These are phyloP conservation scores for Ylistrum balloti DNA, from an alignment of 1,140 invertebrate species.

Conservation along the genomic window DNA sequence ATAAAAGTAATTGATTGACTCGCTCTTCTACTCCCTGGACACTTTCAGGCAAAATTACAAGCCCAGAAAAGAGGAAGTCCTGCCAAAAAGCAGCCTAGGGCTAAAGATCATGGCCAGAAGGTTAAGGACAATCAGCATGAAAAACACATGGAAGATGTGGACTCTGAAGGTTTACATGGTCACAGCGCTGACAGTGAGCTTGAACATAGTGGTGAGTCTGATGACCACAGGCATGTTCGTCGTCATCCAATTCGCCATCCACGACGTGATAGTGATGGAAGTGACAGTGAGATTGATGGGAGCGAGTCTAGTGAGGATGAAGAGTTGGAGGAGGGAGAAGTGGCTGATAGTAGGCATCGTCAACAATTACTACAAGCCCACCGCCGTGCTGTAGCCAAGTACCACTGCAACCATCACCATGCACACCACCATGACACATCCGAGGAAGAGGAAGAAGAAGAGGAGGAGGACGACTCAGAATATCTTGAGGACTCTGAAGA, in stretches of 20 bases:
- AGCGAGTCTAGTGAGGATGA: constrained; percentile 69
- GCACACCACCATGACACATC: constrained; percentile 54
- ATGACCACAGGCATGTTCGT: constrained; percentile 63
- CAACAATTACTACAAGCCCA: constrained; percentile 60
- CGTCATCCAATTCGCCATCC: constrained; percentile 47
- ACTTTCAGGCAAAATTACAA: constrained; percentile 20
- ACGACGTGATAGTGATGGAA: constrained; percentile 60
- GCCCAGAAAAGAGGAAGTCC: constrained; percentile 1
- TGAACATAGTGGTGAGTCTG: constrained; percentile 81
- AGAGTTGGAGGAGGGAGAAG: constrained; percentile 68
- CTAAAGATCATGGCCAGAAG: not conserved
- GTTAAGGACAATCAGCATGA: constrained; percentile 57
- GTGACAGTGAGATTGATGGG: constrained; percentile 64
- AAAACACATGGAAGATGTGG: constrained; percentile 72
- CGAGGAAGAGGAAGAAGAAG: constrained; percentile 75
- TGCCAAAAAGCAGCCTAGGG: not conserved
- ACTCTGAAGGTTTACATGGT: constrained; percentile 61
- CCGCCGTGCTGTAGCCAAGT: constrained; percentile 43
- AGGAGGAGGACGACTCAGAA: constrained; percentile 76
- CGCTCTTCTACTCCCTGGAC: not conserved
- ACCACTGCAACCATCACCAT: constrained; percentile 51
- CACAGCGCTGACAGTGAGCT: constrained; percentile 78
- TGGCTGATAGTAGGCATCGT: constrained; percentile 52
- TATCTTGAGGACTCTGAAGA: constrained; percentile 73
- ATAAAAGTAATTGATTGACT: not conserved